Percentiles rank a stretch among this genome's conserved stretches.
These are phyloP conservation scores for Sebastes glaucus DNA, from an alignment of 2,797 vertebrate genomes.

Conservation along the genomic window DNA sequence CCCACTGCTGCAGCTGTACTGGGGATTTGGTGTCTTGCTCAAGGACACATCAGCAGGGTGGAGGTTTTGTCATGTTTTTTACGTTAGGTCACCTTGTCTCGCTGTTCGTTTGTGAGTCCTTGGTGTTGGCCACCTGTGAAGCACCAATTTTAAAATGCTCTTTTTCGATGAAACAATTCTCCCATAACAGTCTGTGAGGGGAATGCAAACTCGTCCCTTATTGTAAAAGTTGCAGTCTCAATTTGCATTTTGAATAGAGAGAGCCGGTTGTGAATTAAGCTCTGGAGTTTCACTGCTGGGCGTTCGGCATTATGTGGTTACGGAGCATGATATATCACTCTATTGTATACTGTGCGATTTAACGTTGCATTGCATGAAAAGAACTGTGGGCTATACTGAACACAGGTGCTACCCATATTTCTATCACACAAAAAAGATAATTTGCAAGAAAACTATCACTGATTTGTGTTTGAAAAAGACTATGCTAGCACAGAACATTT, in stretches of 20 bases:
- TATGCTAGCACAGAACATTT: not conserved
- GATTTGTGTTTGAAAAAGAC: not conserved
- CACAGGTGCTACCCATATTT: not conserved
- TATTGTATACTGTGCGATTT: not conserved
- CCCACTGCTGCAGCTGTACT: slow-evolving; percentile 18
- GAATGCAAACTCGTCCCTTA: slow-evolving; percentile 26
- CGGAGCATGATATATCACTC: slow-evolving; percentile 5
- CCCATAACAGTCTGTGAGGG: slow-evolving; percentile 15
- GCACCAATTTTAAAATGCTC: slow-evolving; percentile 12
- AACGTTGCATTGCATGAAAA: slow-evolving; percentile 8
- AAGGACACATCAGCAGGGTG: slow-evolving; percentile 39
- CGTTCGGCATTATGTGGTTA: slow-evolving; percentile 1
- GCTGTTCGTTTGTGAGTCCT: not conserved
- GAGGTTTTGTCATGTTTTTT: slow-evolving; percentile 29
- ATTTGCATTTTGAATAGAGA: slow-evolving; percentile 54
- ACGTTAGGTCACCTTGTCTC: slow-evolving; percentile 37
- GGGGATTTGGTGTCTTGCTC: slow-evolving; percentile 35
- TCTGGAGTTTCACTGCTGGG: slow-evolving; percentile 14
- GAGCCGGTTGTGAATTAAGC: slow-evolving; percentile 34
- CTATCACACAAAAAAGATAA: not conserved
- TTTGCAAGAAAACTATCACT: not conserved
- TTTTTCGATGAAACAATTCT: slow-evolving; percentile 8
- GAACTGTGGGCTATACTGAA: not conserved
- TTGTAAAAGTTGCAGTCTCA: slow-evolving; percentile 29
- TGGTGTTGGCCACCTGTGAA: slow-evolving; percentile 23